Percentiles rank a stretch among this genome's conserved stretches.
phyloP scores from a whole-genome alignment of 1,140 invertebrate genomes.

The Oreohelix idahoensis region DNA sequence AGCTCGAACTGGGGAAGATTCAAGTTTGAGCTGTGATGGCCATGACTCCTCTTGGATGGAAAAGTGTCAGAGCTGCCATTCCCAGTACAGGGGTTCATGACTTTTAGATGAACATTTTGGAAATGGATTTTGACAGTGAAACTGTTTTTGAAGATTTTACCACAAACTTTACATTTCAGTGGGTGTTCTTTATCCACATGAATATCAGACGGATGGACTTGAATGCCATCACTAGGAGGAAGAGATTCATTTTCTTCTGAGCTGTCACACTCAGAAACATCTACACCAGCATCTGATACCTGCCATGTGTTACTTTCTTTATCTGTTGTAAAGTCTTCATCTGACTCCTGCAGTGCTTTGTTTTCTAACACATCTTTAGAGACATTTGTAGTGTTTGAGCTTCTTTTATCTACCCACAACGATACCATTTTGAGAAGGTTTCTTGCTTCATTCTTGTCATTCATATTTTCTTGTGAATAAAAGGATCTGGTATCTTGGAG shows the following conservation, averaged over 20 bases:
- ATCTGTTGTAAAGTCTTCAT: background rate
- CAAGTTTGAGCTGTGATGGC: slow-evolving; percentile 92
- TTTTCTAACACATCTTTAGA: background rate
- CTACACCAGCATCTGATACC: slow-evolving; percentile 20
- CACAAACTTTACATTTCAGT: slow-evolving; percentile 90
- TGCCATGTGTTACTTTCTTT: background rate
- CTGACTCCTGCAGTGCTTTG: background rate
- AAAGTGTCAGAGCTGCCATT: slow-evolving; percentile 97
- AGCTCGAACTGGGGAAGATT: slow-evolving; percentile 82
- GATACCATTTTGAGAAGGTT: slow-evolving; percentile 62
- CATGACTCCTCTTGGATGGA: slow-evolving; percentile 91
- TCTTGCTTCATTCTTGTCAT: slow-evolving; percentile 41
- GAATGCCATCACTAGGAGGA: background rate
- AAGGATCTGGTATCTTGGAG: background rate
- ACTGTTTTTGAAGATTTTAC: slow-evolving; percentile 94
- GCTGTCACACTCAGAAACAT: slow-evolving; percentile 30
- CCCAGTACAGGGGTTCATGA: slow-evolving; percentile 95
- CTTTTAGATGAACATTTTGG: slow-evolving; percentile 94
- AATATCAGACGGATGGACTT: slow-evolving; percentile 72
- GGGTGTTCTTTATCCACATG: slow-evolving; percentile 89
- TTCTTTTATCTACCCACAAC: background rate
- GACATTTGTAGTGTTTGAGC: background rate
- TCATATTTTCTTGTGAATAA: background rate
- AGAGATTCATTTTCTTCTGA: slow-evolving; percentile 7
- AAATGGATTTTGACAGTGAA: slow-evolving; percentile 96